Base-by-base conservation (phyloP, 2,797 vertebrate species). In the Rhinatrema bivittatum region DNA sequence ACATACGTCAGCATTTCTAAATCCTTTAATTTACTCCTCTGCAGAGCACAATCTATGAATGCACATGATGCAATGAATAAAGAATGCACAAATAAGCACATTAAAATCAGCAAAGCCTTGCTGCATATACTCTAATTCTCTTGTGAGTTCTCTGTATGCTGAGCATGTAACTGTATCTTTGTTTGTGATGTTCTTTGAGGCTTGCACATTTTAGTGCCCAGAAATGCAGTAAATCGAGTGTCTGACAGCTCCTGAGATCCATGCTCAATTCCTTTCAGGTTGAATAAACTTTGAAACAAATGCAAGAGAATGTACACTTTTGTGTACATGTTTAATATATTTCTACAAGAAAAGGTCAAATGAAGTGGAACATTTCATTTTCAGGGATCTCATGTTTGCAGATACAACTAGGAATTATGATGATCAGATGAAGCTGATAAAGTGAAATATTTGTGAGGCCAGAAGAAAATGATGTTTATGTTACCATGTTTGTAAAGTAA, bases 301-400 rank as follows among this genome's bases (percentile, higher is more conserved):
- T 57, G 56, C 33, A 46, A 56, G 62, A 56, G 62, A 63, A 60
- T 33, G 46, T 47, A 39, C 39, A 26, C 6, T 51, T 60, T 63
- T 67, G n/a, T 58, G 45, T 64, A 54, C 42, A 42, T 31, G 47
- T 55, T 64, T 59, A 67, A 60, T 69, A 52, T 50, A 50, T 65
- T 60, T 53, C 51, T 62, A 46, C 56, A 48, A 62, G 62, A 30
- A 56, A 41, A 67, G 51, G 55, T 64, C 61, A 72, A 57, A 65
- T 43, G 49, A 57, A 69, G 59, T 39, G 36, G 62, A 71, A 69
- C 56, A 10, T 62, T 58, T 53, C 14, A 35, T 62, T 65, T 53
- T 16, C 36, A 12, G 46, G 10, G 53, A 34, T 52, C 43, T 46
- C 0, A 1, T 42, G 28, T 25, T 51, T 29, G 31, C 30, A 32